Evolutionary conservation across 1,140 invertebrate species (phyloP).

Genomic region (Drosophila nasuta): DNA sequence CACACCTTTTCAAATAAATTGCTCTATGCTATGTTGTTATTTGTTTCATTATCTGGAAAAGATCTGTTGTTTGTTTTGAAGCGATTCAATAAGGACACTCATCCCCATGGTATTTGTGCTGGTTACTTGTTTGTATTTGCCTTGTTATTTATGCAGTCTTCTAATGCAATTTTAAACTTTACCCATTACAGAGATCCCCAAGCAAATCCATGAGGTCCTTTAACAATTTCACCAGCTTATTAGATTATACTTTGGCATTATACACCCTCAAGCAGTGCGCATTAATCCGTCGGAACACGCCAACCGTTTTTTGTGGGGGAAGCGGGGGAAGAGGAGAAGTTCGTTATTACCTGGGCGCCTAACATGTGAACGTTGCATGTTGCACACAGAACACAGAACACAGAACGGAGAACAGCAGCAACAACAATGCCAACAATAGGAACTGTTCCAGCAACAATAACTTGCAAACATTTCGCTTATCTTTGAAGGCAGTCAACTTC

Average conservation of each 20-base stretch:
- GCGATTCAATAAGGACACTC: constrained; percentile 34
- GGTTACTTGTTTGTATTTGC: constrained; percentile 26
- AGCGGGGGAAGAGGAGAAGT: background rate
- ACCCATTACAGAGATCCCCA: constrained; percentile 36
- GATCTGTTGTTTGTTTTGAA: constrained; percentile 51
- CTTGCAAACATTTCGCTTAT: constrained; percentile 68
- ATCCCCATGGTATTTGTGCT: constrained; percentile 31
- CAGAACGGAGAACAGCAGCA: no score
- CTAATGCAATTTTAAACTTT: constrained; percentile 73
- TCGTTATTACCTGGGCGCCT: constrained; percentile 58
- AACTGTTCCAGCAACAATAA: constrained; percentile 54
- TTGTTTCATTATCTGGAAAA: constrained; percentile 23
- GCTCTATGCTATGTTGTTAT: background rate
- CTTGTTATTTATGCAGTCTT: constrained; percentile 64
- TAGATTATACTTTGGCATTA: constrained; percentile 76
- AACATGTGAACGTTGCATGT: constrained; percentile 80
- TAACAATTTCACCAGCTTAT: constrained; percentile 69
- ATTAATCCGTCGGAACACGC: constrained; percentile 67
- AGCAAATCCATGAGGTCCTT: constrained; percentile 40
- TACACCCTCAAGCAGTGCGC: constrained; percentile 67
- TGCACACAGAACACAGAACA: constrained; percentile 41
- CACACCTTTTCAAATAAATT: no score
- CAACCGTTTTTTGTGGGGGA: constrained; percentile 23
- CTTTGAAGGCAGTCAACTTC: constrained; percentile 67
- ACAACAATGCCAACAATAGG: constrained; percentile 22